Base-by-base conservation (phyloP, 2,113 vertebrate genomes). In the Pollachius pollachius region DNA sequence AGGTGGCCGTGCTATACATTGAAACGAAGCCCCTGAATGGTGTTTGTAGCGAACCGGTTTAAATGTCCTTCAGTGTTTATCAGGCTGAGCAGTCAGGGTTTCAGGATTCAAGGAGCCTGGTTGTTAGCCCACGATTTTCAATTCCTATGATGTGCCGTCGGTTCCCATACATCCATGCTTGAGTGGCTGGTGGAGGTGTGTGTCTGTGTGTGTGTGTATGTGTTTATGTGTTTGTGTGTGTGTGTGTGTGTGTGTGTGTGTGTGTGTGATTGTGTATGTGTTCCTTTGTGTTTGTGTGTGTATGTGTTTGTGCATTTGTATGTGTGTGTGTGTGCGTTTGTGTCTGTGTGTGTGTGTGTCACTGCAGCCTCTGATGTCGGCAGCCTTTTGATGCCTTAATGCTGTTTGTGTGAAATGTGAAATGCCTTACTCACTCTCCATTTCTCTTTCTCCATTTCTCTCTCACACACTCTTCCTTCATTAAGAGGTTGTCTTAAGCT, bases 401-500 rank as follows among this genome's bases (percentile, higher is more conserved):
- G 82, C 77, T 74, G 67, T 57, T 56, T 25, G 23, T 68, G 23
- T 58, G 69, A 85, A 80, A 77, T 58, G 16, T 58, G 69, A 85
- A 80, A 77, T 79, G 75, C 68, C 65, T 52, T 13, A 12, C 41
- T 58, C 56, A 6, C 52, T 54, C 41, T 54, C 19, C 12, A 1
- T 54, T 5, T 52, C 48, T 52, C 41, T 52, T 25, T 64, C 62
- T 64, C 62, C 34, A 27, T 64, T 16, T 41, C 62, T 64, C 34
- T 64, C 64, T 66, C 48, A 52, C 64, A 5, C 37, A 12, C 41
- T 62, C 25, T 82, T 63, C 82, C 81, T 85, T 90, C 88, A 89
- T 89, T 88, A 86, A 87, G 86, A 88, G 86, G 85, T 89, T 88
- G 88, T 89, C 83, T 86, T 87, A 88, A 88, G 85, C 85, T 81